Conservation (phyloP, 2,888 invertebrate genomes). For the Vesta saturnalis region DNA sequence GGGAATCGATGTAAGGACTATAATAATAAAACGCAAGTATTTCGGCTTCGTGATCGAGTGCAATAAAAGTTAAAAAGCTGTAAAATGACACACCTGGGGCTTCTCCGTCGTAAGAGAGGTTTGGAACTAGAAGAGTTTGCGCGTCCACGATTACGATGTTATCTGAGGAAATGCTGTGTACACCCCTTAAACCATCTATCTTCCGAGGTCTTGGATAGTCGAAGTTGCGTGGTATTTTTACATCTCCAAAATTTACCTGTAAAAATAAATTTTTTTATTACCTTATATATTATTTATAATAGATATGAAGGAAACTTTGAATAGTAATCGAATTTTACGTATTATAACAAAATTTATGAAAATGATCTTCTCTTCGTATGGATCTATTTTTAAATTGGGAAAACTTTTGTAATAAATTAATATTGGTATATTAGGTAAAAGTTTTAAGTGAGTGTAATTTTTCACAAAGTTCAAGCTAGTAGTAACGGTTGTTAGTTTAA, state of each 20-base stretch:
- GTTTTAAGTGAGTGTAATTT: background rate
- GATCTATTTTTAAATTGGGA: background rate
- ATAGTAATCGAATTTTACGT: too few species aligned
- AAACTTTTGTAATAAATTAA: constrained; percentile 1
- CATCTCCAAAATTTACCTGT: constrained; percentile 91
- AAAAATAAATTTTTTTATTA: constrained; percentile 36
- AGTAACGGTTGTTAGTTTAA: too few species aligned
- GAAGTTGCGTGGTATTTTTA: constrained; percentile 79
- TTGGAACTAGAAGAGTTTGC: constrained; percentile 89
- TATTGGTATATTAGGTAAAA: background rate
- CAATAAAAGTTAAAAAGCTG: constrained; percentile 40
- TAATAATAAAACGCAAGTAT: constrained; percentile 37
- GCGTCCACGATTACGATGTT: constrained; percentile 91
- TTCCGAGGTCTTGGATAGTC: constrained; percentile 88
- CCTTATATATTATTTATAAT: background rate
- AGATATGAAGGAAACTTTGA: too few species aligned
- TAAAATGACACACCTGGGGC: constrained; percentile 78
- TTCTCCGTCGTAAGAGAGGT: constrained; percentile 92
- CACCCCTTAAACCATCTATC: constrained; percentile 77
- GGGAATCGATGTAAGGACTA: constrained; percentile 27
- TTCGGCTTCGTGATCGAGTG: constrained; percentile 33
- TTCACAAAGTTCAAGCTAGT: too few species aligned
- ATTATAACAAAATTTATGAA: too few species aligned
- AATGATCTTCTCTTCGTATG: background rate
- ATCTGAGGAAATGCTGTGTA: constrained; percentile 87